These are phyloP conservation scores for Rhineura floridana DNA, from an alignment of 2,113 vertebrate genomes.

Conservation along the genomic window DNA sequence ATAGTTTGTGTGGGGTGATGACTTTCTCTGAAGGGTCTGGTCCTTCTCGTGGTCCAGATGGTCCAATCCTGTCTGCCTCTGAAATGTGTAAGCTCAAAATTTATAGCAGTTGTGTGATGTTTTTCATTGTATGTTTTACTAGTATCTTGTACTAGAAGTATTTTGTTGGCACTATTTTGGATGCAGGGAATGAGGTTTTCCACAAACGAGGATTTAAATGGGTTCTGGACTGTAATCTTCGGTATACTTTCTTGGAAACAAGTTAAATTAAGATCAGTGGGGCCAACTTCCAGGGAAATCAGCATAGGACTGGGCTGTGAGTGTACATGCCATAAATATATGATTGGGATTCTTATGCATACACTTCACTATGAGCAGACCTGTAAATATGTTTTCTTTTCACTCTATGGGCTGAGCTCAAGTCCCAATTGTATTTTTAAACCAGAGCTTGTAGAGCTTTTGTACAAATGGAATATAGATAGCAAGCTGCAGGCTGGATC, in stretches of 20 bases:
- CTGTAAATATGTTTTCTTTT: neutral
- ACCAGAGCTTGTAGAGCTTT: no score
- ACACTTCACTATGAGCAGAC: neutral
- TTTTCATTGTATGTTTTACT: constrained; percentile 1
- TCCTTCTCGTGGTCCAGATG: neutral
- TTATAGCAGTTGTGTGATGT: neutral
- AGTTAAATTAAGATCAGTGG: neutral
- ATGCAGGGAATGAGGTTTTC: neutral
- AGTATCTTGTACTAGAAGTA: neutral
- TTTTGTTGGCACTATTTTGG: neutral
- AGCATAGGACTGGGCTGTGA: neutral
- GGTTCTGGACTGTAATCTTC: neutral
- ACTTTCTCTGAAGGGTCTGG: neutral
- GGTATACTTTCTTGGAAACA: neutral
- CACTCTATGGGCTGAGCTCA: neutral
- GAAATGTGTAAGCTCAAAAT: neutral
- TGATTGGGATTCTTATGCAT: no score
- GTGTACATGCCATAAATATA: no score
- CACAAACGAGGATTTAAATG: neutral
- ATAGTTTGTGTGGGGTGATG: no score
- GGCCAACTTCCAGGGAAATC: neutral
- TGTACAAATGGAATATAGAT: no score
- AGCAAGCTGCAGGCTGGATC: neutral
- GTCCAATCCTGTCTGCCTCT: constrained; percentile 35
- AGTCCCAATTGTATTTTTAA: neutral